These are phyloP conservation scores for Gasteruption jaculator DNA, from an alignment of 2,888 invertebrate species.

Conservation along the genomic window DNA sequence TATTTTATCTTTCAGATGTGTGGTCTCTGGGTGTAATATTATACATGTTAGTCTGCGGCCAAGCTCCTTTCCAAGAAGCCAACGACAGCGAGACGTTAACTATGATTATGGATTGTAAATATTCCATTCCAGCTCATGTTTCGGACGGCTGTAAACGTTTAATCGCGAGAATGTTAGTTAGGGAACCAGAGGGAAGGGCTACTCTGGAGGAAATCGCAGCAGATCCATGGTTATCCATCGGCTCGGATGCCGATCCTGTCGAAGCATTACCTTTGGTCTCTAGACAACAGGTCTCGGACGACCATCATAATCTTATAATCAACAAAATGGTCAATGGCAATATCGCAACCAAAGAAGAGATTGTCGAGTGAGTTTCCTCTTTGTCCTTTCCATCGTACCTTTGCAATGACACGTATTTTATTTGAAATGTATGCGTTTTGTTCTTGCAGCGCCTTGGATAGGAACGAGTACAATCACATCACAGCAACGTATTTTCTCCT, in stretches of 20 bases:
- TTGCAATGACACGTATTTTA: conserved; percentile 1
- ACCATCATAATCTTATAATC: conserved; percentile 86
- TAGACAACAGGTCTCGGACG: conserved; percentile 83
- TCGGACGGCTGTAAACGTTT: conserved; percentile 82
- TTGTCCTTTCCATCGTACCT: conserved; percentile 5
- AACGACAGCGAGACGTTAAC: conserved; percentile 99
- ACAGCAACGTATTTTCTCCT: conserved; percentile 97
- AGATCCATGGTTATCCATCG: conserved; percentile 76
- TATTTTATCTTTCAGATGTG: conserved; percentile 76
- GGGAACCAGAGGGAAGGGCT: conserved; percentile 89
- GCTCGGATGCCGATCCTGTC: conserved; percentile 51
- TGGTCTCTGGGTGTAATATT: conserved; percentile 99
- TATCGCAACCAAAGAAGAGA: conserved; percentile 91
- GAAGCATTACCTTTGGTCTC: conserved; percentile 80
- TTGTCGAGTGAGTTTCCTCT: conserved; percentile 67
- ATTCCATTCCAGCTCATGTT: conserved; percentile 84
- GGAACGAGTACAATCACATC: conserved; percentile 96
- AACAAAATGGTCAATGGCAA: conserved; percentile 95
- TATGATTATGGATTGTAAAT: conserved; percentile 99
- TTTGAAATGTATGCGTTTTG: conserved; percentile 11
- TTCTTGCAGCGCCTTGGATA: conserved; percentile 74
- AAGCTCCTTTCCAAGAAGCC: conserved; percentile 97
- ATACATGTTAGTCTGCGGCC: conserved; percentile 97
- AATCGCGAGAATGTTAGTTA: conserved; percentile 88
- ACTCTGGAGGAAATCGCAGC: conserved; percentile 81